Percentiles rank a stretch among this genome's conserved stretches.
These are phyloP conservation scores for Parasteatoda tepidariorum DNA, from an alignment of 1,140 invertebrate genomes.

Conservation along the genomic window DNA sequence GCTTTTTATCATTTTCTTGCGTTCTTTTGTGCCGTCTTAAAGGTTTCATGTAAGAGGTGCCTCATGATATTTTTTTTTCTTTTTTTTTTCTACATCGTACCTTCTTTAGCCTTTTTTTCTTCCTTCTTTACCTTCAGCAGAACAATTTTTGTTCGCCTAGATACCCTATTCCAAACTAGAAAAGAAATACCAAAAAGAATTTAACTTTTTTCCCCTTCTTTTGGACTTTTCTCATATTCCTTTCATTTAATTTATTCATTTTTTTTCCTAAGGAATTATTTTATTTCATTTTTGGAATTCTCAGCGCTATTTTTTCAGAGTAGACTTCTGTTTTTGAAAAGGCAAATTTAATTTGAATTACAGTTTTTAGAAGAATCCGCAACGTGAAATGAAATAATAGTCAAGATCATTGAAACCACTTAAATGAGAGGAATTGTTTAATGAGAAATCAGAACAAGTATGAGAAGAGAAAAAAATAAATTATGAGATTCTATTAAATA, in stretches of 20 bases:
- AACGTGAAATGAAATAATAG: too few species aligned
- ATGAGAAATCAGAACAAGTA: too few species aligned
- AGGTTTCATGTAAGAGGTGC: conserved; percentile 40
- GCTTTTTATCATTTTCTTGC: conserved; percentile 35
- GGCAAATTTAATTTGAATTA: neutral
- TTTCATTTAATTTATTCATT: neutral
- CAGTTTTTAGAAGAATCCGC: neutral
- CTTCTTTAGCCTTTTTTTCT: conserved; percentile 2
- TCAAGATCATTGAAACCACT: too few species aligned
- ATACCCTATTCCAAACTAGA: neutral
- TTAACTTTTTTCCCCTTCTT: conserved; percentile 9
- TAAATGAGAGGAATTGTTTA: too few species aligned
- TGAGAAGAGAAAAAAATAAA: too few species aligned
- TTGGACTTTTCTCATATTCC: neutral
- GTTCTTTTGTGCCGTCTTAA: conserved; percentile 52
- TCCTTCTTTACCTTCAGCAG: too few species aligned
- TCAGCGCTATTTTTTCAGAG: neutral
- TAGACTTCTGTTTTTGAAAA: neutral
- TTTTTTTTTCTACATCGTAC: conserved; percentile 7
- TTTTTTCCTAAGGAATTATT: neutral
- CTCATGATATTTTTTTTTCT: conserved; percentile 30
- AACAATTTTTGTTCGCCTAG: neutral
- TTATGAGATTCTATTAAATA: too few species aligned
- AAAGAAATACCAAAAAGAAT: neutral
- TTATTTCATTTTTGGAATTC: neutral